These are phyloP conservation scores for Amphimallon solstitiale DNA, from an alignment of 2,888 invertebrate species.

Conservation along the genomic window DNA sequence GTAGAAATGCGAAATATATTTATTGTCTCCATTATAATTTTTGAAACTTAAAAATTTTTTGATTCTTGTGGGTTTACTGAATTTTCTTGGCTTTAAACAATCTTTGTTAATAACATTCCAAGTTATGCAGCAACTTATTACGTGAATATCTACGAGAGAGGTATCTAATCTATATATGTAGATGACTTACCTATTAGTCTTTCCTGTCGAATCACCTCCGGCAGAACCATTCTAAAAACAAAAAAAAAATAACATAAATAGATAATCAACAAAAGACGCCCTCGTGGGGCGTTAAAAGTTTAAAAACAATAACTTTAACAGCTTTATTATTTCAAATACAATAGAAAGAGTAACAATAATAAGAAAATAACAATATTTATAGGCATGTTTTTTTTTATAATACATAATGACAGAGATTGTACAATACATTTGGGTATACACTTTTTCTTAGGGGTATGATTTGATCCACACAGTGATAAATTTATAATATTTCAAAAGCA, in stretches of 20 bases:
- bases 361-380: conserved; percentile 23
- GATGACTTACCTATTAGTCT: conserved; percentile 82
- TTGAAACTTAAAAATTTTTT: no score
- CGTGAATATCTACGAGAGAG: no score
- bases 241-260: conserved; percentile 68
- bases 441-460: conserved; percentile 2
- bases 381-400: not conserved
- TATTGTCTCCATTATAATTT: no score
- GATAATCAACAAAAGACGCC: conserved; percentile 66
- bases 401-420: conserved; percentile 24
- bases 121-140: no score
- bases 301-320: conserved; percentile 43
- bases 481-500: conserved; percentile 12
- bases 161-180: not conserved
- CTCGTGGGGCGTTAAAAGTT: conserved; percentile 45
- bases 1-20: no score
- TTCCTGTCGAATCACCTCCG: conserved; percentile 80
- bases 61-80: no score
- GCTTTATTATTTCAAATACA: conserved; percentile 37
- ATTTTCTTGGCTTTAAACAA: no score
- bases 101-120: no score
- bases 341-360: conserved; percentile 33
- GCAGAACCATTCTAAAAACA: conserved; percentile 88
- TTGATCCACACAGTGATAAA: conserved; percentile 17
- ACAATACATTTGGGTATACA: conserved; percentile 25